Evolutionary conservation across 1,140 invertebrate species (phyloP), one percentile per base, ranked within the genome.

Genomic region (Drosophila azteca): DNA sequence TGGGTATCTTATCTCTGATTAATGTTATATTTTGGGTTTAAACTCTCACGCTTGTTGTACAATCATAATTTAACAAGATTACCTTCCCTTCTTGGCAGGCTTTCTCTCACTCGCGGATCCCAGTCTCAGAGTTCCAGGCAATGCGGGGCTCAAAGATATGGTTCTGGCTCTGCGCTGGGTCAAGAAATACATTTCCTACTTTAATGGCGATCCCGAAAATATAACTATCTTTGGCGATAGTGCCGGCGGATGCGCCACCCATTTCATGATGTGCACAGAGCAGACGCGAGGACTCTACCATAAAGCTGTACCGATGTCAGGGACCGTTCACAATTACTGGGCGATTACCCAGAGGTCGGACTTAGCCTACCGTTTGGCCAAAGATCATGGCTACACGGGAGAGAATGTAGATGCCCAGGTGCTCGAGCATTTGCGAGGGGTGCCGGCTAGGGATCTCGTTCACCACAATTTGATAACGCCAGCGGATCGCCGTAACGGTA

Each of bases 291-390:
- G 93, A 9, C 79, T 94, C 17, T 94, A 94, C 57, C 93, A 94
- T 64, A 94, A 93, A 90, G 93, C 93, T 4, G 94, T 95, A 52
- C 90, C 93, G 43, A 93, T 94, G 81, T 94, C 94, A 48, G 94
- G 94, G 1, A 93, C 92, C 0, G 75, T 92, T 11, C 81, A 94
- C 48, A 90, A 92, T 22, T 92, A 91, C 31, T 91, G 91, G 91
- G 82, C 93, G 3, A 92, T 93, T 5, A 94, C 50, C 0, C 41
- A 60, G 92, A 64, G 93, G 83, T 72, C 93, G 9, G 83, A 88
- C 44, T 77, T 79, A 31, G 83, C 76, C 7, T 89, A 62, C 35
- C 71, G 80, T 0, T 49, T 90, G 51, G 89, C 89, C 13, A 71
- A 82, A 35, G 17, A 26, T 2, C 13, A 75, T 26, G 89, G 89